Conservation (phyloP, 2,797 vertebrate genomes). For the Poliocrania exsul region DNA sequence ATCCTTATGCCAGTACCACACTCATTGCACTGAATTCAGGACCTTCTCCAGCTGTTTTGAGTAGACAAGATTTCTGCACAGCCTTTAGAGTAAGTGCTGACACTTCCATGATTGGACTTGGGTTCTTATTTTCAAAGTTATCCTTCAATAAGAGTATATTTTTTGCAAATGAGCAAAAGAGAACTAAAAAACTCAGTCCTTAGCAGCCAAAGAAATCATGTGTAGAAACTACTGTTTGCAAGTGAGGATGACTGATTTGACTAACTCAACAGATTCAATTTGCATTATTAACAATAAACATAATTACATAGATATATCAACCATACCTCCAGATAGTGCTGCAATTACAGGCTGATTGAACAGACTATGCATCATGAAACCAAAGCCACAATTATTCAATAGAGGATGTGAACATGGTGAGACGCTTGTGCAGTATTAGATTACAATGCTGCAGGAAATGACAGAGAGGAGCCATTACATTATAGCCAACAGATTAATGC, state of each 20-base stretch:
- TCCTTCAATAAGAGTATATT: not conserved
- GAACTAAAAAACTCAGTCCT: not conserved
- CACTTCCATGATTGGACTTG: not conserved
- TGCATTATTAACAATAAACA: slow-evolving; percentile 63
- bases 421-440: slow-evolving; percentile 1
- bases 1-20: not conserved
- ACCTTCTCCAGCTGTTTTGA: not conserved
- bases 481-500: not conserved
- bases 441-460: slow-evolving; percentile 34
- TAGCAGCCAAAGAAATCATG: not conserved
- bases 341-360: slow-evolving; percentile 53
- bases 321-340: slow-evolving; percentile 19
- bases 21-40: not conserved
- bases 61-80: not conserved
- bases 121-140: not conserved
- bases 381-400: slow-evolving; percentile 23
- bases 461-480: not conserved
- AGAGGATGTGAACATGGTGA: slow-evolving; percentile 12
- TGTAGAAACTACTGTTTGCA: not conserved
- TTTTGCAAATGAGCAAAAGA: not conserved
- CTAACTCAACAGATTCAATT: slow-evolving; percentile 51
- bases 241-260: not conserved
- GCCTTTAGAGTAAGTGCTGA: not conserved
- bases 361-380: slow-evolving; percentile 1
- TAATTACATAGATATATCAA: slow-evolving; percentile 42